phyloP scores from a whole-genome alignment of 1,140 invertebrate species.

The Formica selysi region DNA sequence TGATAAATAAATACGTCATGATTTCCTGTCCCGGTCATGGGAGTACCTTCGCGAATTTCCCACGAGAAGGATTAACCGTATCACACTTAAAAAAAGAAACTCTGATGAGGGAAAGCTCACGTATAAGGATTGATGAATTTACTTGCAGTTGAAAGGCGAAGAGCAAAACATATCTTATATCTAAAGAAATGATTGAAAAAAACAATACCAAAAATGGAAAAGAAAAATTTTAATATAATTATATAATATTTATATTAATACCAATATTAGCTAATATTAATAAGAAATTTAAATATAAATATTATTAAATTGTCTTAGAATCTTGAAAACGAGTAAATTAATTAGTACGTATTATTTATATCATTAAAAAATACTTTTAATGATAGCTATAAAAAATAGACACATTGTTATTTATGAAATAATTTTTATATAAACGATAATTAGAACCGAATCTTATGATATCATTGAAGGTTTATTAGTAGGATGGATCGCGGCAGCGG shows the following conservation, averaged over 20 bases:
- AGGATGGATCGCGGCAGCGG: not conserved
- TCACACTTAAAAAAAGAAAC: not conserved
- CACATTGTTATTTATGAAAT: too few species aligned
- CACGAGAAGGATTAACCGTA: conserved; percentile 1
- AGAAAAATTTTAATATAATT: too few species aligned
- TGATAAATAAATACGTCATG: conserved; percentile 56
- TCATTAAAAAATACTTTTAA: conserved; percentile 8
- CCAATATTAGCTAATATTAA: not conserved
- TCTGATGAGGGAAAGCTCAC: not conserved
- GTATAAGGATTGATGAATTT: too few species aligned
- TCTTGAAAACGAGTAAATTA: not conserved
- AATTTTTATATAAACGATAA: not conserved
- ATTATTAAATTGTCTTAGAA: not conserved
- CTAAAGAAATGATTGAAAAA: not conserved
- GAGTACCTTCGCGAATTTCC: conserved; percentile 43
- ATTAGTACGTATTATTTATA: not conserved
- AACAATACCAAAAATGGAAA: not conserved
- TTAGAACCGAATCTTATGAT: not conserved
- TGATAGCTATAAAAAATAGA: not conserved
- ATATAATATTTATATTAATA: too few species aligned
- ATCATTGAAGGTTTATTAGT: not conserved
- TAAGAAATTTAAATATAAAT: not conserved
- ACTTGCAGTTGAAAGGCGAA: not conserved
- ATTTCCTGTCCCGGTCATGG: conserved; percentile 55
- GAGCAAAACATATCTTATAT: not conserved